Base-by-base conservation (phyloP, 2,797 vertebrate species). In the Cetoscarus ocellatus region DNA sequence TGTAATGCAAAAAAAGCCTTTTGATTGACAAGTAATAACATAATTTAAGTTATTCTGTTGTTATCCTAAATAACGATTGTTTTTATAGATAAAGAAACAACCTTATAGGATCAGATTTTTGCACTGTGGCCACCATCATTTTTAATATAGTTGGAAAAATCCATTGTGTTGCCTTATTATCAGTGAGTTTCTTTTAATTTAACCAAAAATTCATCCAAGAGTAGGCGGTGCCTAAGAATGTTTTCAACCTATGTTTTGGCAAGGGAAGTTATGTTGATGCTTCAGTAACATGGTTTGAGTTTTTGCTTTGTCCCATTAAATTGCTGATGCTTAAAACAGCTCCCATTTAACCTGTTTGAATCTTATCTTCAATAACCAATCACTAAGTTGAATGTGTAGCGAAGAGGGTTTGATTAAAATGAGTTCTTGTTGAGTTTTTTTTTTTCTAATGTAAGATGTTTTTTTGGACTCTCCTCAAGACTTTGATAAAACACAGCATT, bases 251-350 rank as follows among this genome's bases (percentile, higher is more conserved):
- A 54, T 80, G 75, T 86, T 87, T 90, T 85, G 71, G 61, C 58
- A 51, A 83, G 77, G 72, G 58, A 70, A 68, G 83, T 86, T 90
- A 75, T 90, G 88, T 92, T 88, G 77, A 90, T 88, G 86, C 77
- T 88, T 90, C 78, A 86, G 83, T 87, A 77, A 88, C 80, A 86
- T 92, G 77, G 68, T 87, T 89, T 87, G 67, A 85, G 86, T 92
- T 93, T 82, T 91, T 93, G 86, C 85, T 93, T 94, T 93, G 90
- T 93, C 88, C 88, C 85, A 94, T 94, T 94, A 93, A 94, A 93
- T 90, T 90, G 89, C 88, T 88, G 85, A 91, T 88, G 87, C 88
- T 86, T 89, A 82, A 82, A 90, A 85, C 54, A 43, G 70, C 60
- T 70, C 68, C 63, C 67, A 53, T 80, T 82, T 34, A 62, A 35